Evolutionary conservation across 2,888 invertebrate species (phyloP).

Genomic region (Gasteruption jaculator): DNA sequence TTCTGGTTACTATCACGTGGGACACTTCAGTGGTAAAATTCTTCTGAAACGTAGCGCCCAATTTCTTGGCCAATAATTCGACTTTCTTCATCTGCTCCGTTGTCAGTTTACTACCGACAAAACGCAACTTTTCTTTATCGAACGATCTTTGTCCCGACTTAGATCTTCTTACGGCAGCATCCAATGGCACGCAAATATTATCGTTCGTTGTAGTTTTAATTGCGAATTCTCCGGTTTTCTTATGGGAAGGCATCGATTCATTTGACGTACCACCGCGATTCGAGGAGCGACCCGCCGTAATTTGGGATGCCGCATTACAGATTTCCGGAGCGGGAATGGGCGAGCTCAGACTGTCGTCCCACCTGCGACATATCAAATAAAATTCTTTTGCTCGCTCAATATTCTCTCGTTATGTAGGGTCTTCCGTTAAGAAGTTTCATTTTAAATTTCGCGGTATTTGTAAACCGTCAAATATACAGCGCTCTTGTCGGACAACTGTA

Average conservation of each 20-base stretch:
- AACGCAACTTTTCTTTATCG: slow-evolving; percentile 18
- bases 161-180: neutral
- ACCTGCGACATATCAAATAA: too few relatives aligned
- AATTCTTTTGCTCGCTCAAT: too few relatives aligned
- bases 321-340: too few relatives aligned
- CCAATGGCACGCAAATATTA: neutral
- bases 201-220: slow-evolving; percentile 8
- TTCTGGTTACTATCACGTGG: slow-evolving; percentile 37
- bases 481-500: too few relatives aligned
- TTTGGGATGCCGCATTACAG: too few relatives aligned
- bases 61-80: slow-evolving; percentile 24
- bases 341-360: too few relatives aligned
- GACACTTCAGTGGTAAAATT: slow-evolving; percentile 31
- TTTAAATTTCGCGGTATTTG: too few relatives aligned
- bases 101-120: slow-evolving; percentile 34
- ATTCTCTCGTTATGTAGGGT: too few relatives aligned
- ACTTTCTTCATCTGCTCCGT: slow-evolving; percentile 24
- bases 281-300: too few relatives aligned
- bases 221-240: slow-evolving; percentile 2
- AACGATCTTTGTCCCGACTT: neutral
- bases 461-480: too few relatives aligned
- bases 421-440: too few relatives aligned
- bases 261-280: too few relatives aligned
- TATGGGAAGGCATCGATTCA: neutral
- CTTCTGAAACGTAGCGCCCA: slow-evolving; percentile 25